Base-by-base conservation (phyloP, 1,140 invertebrate species). In the Druon quercuslanigerum region DNA sequence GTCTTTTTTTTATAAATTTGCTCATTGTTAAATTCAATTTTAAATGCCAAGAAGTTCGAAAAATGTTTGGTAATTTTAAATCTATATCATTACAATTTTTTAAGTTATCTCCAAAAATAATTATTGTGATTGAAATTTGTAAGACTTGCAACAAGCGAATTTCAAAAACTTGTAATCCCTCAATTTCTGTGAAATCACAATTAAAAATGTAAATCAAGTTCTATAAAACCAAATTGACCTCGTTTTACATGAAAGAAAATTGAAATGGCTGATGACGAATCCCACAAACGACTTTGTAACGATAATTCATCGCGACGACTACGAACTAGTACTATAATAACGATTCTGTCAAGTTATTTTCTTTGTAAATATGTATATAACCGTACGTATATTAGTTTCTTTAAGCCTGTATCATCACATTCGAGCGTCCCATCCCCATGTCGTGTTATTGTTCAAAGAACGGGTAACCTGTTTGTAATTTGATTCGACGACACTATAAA, bases 281-380 rank as follows among this genome's bases (percentile, higher is more conserved):
- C 73, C 73, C 71, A 76, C 73, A 82, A 75, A 78, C 78, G 76
- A 82, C 77, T 83, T 33, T 79, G 80, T 81, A 82, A 82, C 74
- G 80, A 85, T 84, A 82, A 84, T 57, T 57, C 19, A 25, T 57
- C 56, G 8, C 56, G 54, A 56, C 54, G 9, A 57, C 56, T 57
- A 57, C 56, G 56, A 57, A 57, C 56, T 25, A 57, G 56, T 17
- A 57, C 56, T 57, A 33, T 33, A 86, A 85, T 83, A 79, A 84
- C 83, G 85, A 86, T 82, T 73, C 81, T 82, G 70, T 78, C 71
- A 75, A 83, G 77, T 88, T 85, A 83, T 88, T 89, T 88, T 89
- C 86, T 83, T 88, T 92, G 91, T 92, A 91, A 89, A 92, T 92
- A 91, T 92, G 91, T 92, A 92, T 85, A 92, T 92, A 92, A 86